Base-by-base conservation (phyloP, 2,797 vertebrate species). In the Takifugu ocellatus region DNA sequence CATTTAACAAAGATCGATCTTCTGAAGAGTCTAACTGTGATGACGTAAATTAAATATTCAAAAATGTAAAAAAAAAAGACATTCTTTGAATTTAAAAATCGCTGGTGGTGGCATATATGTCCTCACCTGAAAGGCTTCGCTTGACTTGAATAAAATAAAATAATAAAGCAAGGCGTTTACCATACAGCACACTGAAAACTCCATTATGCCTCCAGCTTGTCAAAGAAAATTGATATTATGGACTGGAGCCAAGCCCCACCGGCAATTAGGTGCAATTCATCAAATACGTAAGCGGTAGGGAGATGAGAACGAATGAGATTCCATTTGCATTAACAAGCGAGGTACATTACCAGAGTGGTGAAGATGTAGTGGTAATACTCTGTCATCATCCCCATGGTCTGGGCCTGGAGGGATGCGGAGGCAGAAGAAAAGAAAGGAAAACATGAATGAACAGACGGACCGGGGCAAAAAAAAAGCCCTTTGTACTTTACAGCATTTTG, bases 281-380 rank as follows among this genome's bases (percentile, higher is more conserved):
- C 78, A 89, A 81, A 87, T 81, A 72, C 71, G 67, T 54, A 63
- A 78, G 71, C 17, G 14, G 70, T 56, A 45, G 70, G 66, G 56
- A 66, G 78, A 84, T 66, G 74, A 75, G 83, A 86, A 87, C 74
- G 84, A 87, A 87, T 61, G 24, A 64, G 81, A 76, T 66, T 81
- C 63, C 74, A 81, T 89, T 87, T 84, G 78, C 83, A 79, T 84
- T 84, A 88, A 85, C 75, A 76, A 82, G 64, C 67, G 55, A 49
- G 59, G 72, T 90, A 92, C 92, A 43, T 97, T 98, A 99, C 97
- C 97, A 99, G 92, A 61, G 97, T 99, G 76, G 97, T 99, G 92
- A 99, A 99, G 92, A 99, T 96, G 90, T 98, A 98, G 94, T 99
- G 97, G 92, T 99, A 99, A 84, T 99, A 99, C 71, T 99, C 97